Percentiles rank a stretch among this genome's conserved stretches.
Evolutionary conservation across 2,797 vertebrate species (phyloP).

Genomic region (Oryzias sinensis): DNA sequence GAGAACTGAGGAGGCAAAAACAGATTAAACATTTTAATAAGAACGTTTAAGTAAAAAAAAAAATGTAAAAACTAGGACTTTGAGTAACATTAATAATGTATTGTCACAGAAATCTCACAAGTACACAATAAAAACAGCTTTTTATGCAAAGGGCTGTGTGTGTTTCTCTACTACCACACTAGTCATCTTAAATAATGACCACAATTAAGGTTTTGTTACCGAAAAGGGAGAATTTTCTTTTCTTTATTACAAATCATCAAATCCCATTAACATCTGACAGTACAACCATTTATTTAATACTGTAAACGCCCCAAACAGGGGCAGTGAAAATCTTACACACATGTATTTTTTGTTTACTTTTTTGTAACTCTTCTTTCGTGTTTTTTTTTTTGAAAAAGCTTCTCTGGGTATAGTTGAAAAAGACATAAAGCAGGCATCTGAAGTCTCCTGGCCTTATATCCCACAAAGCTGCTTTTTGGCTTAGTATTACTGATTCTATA

Average conservation of each 20-base stretch:
- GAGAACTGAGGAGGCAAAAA: constrained; percentile 55
- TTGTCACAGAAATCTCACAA: constrained; percentile 76
- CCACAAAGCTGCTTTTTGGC: constrained; percentile 2
- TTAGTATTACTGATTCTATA: constrained; percentile 16
- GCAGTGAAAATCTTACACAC: constrained; percentile 48
- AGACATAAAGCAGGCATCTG: constrained; percentile 27
- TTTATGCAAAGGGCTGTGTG: constrained; percentile 52
- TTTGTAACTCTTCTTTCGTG: neutral
- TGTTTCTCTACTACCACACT: constrained; percentile 42
- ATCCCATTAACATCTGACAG: constrained; percentile 67
- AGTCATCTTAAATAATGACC: constrained; percentile 78
- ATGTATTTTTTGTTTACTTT: constrained; percentile 38
- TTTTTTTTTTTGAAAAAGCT: constrained; percentile 28
- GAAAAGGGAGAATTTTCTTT: constrained; percentile 67
- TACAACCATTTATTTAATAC: constrained; percentile 73
- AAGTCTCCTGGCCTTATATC: neutral
- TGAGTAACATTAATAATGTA: constrained; percentile 79
- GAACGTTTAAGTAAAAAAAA: constrained; percentile 72
- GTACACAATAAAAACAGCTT: constrained; percentile 73
- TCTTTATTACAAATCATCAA: constrained; percentile 76
- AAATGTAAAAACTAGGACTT: constrained; percentile 74
- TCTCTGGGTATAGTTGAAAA: constrained; percentile 37
- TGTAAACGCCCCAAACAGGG: constrained; percentile 62
- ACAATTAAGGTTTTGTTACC: constrained; percentile 69
- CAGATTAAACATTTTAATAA: constrained; percentile 79